phyloP scores from a whole-genome alignment of 1,140 invertebrate species.

The Ladona fulva region DNA sequence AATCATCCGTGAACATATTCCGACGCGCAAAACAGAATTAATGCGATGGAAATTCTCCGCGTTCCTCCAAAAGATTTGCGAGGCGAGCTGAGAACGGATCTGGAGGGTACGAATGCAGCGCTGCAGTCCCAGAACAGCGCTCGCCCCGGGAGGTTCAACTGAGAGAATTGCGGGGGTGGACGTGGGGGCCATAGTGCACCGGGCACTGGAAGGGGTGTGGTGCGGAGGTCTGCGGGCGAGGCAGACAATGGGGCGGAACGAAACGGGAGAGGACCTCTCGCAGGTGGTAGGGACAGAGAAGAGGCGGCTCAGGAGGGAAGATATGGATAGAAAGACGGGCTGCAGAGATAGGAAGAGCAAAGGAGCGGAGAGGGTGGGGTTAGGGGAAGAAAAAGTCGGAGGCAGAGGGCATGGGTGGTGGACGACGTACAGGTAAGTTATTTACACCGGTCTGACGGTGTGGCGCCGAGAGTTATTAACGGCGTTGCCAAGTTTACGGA shows the following conservation, averaged over 20 bases:
- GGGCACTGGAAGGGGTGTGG: neutral
- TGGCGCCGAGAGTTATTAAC: constrained; percentile 3
- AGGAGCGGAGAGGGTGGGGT: neutral
- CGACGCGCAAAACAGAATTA: no score
- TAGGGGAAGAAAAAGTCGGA: neutral
- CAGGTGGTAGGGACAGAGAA: neutral
- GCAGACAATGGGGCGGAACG: neutral
- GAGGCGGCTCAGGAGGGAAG: no score
- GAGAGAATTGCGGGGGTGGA: neutral
- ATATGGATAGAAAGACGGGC: no score
- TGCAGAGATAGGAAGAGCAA: neutral
- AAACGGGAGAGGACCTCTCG: neutral
- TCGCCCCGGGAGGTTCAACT: neutral
- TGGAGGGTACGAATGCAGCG: no score
- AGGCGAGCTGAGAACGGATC: no score
- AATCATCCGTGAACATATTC: no score
- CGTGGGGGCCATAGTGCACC: neutral
- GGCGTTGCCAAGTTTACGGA: neutral
- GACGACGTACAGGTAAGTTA: constrained; percentile 2
- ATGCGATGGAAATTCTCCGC: no score
- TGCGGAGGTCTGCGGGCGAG: neutral
- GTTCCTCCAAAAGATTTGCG: no score
- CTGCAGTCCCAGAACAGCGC: neutral
- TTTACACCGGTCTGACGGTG: constrained; percentile 6
- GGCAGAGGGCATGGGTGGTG: neutral